These are phyloP conservation scores for Cottoperca gobio DNA, from an alignment of 2,797 vertebrate genomes.

Conservation along the genomic window DNA sequence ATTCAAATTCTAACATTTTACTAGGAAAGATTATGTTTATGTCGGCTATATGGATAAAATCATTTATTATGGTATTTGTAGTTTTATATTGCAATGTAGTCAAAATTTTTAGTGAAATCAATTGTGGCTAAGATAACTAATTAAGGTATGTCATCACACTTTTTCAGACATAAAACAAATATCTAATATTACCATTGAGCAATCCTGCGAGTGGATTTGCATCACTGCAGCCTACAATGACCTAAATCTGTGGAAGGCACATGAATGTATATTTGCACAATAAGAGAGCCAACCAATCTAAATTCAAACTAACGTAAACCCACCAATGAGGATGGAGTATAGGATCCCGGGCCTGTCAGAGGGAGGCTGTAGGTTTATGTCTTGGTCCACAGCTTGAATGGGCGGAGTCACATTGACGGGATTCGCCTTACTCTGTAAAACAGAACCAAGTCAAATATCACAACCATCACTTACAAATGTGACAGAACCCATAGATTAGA, in stretches of 20 bases:
- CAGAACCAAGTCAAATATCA: slow-evolving; percentile 7
- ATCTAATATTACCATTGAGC: no score
- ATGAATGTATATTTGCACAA: not conserved
- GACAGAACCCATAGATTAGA: not conserved
- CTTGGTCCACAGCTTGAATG: slow-evolving; percentile 96
- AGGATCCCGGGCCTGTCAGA: slow-evolving; percentile 94
- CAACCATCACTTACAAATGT: not conserved
- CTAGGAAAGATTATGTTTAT: not conserved
- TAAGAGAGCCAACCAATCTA: not conserved
- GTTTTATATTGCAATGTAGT: not conserved
- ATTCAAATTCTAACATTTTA: not conserved
- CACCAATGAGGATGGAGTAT: slow-evolving; percentile 96
- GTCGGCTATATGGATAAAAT: not conserved
- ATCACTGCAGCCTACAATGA: not conserved
- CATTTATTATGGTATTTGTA: not conserved
- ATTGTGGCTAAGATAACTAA: not conserved
- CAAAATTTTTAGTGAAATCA: not conserved
- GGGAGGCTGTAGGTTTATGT: slow-evolving; percentile 94
- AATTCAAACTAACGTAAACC: slow-evolving; percentile 56
- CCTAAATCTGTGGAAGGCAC: not conserved
- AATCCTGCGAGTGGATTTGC: not conserved
- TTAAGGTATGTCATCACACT: not conserved
- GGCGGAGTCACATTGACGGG: slow-evolving; percentile 94
- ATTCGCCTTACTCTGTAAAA: slow-evolving; percentile 89
- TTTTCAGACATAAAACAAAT: not conserved